Conservation (phyloP, 2,888 invertebrate genomes). For the Drosophila cyrtoloma region DNA sequence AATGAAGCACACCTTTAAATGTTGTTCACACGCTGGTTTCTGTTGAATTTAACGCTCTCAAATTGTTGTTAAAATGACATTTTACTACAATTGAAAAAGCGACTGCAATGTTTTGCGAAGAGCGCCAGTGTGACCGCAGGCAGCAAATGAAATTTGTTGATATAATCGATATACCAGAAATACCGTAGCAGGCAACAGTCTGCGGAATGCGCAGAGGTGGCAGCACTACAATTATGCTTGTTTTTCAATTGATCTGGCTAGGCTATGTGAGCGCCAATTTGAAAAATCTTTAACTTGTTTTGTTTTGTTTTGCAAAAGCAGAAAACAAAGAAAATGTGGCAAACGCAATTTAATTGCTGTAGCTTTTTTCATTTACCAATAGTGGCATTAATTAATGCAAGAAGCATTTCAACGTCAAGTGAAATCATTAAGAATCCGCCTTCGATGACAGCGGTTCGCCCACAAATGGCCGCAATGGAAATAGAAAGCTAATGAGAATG, state of each 20-base stretch:
- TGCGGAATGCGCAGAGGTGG: neutral
- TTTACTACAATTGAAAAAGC: slow-evolving; percentile 61
- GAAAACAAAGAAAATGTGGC: neutral
- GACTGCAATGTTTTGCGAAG: slow-evolving; percentile 60
- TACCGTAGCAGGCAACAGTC: neutral
- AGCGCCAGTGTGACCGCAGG: slow-evolving; percentile 42
- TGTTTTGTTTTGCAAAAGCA: neutral
- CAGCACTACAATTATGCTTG: neutral
- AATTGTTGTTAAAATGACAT: slow-evolving; percentile 55
- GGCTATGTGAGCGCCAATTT: slow-evolving; percentile 16
- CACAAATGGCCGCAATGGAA: slow-evolving; percentile 25
- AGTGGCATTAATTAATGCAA: slow-evolving; percentile 36
- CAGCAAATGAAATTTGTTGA: neutral
- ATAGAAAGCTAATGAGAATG: slow-evolving; percentile 65
- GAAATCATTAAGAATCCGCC: slow-evolving; percentile 46
- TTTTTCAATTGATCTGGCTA: slow-evolving; percentile 9
- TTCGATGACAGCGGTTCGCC: neutral
- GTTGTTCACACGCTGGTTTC: slow-evolving; percentile 26
- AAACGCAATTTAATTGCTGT: no score
- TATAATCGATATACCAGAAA: slow-evolving; percentile 16
- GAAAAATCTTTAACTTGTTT: neutral
- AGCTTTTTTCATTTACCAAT: neutral
- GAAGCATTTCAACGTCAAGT: slow-evolving; percentile 26
- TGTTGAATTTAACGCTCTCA: neutral
- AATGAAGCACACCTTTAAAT: slow-evolving; percentile 49